These are phyloP conservation scores for Diorhabda carinulata DNA, from an alignment of 1,140 invertebrate genomes.

Conservation along the genomic window DNA sequence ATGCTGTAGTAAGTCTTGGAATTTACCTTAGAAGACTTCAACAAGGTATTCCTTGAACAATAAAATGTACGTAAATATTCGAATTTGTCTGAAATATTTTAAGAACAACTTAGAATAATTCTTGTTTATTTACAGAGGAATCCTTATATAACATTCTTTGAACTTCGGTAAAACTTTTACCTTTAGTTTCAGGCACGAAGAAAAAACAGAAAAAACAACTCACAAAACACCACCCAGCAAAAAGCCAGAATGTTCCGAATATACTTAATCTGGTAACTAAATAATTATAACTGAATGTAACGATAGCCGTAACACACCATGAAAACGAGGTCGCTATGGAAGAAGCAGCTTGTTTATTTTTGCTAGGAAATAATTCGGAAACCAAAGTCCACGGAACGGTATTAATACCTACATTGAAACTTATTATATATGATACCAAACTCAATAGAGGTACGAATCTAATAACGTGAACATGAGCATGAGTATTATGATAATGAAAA, in stretches of 20 bases:
- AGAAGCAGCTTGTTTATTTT: slow-evolving; percentile 63
- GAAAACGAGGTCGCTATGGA: slow-evolving; percentile 40
- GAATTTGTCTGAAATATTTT: too few relatives aligned
- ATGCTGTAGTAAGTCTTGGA: too few relatives aligned
- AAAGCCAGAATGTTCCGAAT: slow-evolving; percentile 68
- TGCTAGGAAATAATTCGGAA: slow-evolving; percentile 68
- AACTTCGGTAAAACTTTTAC: slow-evolving; percentile 60
- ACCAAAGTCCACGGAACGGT: slow-evolving; percentile 68
- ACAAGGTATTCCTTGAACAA: too few relatives aligned
- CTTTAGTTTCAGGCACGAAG: slow-evolving; percentile 76
- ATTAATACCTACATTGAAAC: slow-evolving; percentile 63
- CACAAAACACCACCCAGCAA: slow-evolving; percentile 60
- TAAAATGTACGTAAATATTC: too few relatives aligned
- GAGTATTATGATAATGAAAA: slow-evolving; percentile 54
- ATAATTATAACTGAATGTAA: not conserved
- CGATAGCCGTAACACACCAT: not conserved
- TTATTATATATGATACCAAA: slow-evolving; percentile 64
- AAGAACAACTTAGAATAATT: too few relatives aligned
- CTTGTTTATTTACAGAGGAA: too few relatives aligned
- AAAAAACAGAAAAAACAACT: slow-evolving; percentile 60
- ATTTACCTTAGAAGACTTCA: too few relatives aligned
- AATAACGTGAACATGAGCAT: slow-evolving; percentile 44
- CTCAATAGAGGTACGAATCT: slow-evolving; percentile 60
- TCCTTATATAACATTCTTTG: slow-evolving; percentile 23
- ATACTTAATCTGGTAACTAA: slow-evolving; percentile 47